Percentiles rank a stretch among this genome's conserved stretches.
Evolutionary conservation across 2,113 vertebrate genomes (phyloP).

Genomic region (Catharus bicknelli): DNA sequence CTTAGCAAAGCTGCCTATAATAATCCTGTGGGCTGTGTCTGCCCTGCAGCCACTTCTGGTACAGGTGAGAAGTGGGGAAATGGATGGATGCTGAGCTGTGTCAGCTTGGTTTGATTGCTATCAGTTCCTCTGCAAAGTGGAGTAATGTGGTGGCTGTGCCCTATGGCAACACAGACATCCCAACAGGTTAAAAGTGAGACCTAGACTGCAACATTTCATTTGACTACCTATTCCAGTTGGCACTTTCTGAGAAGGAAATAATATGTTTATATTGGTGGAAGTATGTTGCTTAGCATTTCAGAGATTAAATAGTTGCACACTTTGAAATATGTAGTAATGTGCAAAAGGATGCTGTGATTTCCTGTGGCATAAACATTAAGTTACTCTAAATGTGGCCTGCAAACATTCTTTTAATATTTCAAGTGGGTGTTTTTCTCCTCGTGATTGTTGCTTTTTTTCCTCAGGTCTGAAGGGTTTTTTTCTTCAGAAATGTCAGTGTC

Average conservation of each 20-base stretch:
- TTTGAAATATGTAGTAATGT: background rate
- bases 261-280: background rate
- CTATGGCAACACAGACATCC: background rate
- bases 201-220: background rate
- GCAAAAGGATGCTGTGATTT: background rate
- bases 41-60: background rate
- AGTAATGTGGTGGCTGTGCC: background rate
- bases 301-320: background rate
- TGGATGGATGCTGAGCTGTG: background rate
- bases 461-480: background rate
- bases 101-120: background rate
- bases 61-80: background rate
- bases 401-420: background rate
- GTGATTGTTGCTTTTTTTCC: background rate
- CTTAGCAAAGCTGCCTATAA: background rate
- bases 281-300: background rate
- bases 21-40: background rate
- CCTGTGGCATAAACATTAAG: background rate
- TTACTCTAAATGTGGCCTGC: background rate
- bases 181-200: background rate
- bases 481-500: background rate
- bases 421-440: background rate
- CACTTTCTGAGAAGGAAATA: background rate
- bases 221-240: background rate
- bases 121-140: background rate